Conservation (phyloP, 2,888 invertebrate species). For the Caenorhabditis sp. region DNA sequence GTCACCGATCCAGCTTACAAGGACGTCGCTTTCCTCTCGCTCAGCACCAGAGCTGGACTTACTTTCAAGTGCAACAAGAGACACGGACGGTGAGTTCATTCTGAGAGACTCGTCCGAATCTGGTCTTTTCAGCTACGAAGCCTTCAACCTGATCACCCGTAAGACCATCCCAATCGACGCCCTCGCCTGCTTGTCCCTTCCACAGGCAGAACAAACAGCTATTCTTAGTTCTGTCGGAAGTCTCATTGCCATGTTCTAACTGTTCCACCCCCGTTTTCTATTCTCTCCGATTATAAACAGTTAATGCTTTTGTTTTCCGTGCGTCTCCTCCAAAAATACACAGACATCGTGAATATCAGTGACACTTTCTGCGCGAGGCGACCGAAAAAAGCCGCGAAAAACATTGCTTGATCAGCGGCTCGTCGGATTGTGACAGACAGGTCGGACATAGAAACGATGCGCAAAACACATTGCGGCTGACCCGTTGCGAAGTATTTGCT, state of each 20-base stretch:
- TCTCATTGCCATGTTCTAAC: neutral
- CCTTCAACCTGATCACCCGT: conserved; percentile 32
- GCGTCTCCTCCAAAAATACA: conserved; percentile 2
- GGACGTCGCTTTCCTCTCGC: conserved; percentile 32
- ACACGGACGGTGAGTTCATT: conserved; percentile 18
- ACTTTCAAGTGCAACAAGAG: conserved; percentile 30
- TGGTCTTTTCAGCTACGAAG: conserved; percentile 35
- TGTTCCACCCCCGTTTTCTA: neutral
- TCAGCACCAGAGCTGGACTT: conserved; percentile 42
- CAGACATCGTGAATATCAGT: conserved; percentile 20
- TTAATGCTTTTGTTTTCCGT: conserved; percentile 4
- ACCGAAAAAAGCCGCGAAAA: conserved; percentile 5
- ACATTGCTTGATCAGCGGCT: conserved; percentile 19
- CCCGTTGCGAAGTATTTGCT: conserved; percentile 36
- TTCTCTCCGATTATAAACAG: neutral
- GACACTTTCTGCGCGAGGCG: conserved; percentile 12
- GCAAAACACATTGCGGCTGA: conserved; percentile 27
- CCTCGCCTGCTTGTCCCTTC: conserved; percentile 18
- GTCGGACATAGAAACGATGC: conserved; percentile 27
- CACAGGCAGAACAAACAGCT: neutral
- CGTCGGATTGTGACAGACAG: conserved; percentile 25
- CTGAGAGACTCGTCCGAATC: neutral
- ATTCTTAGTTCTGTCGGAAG: neutral
- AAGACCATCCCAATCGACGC: conserved; percentile 27
- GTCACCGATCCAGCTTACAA: conserved; percentile 5